Evolutionary conservation across 1,140 invertebrate species (phyloP), one percentile per base, ranked within the genome.

Genomic region (Phymastichus coffea): DNA sequence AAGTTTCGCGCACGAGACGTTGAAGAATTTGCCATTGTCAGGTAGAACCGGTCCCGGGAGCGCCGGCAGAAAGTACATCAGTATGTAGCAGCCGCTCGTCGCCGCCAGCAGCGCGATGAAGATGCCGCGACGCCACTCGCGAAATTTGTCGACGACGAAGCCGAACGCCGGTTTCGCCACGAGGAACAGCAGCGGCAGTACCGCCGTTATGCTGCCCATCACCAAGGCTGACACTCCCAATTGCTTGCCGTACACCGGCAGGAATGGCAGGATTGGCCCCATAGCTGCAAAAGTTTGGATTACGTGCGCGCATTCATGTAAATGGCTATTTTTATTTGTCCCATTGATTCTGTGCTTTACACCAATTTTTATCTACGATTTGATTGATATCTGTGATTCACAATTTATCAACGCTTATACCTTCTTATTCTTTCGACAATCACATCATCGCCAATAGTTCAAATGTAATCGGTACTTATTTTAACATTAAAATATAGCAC

Each of bases 261-360:
- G 72, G 68, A 88, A 90, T 0, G 89, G 89, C 23, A 91, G 72
- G 26, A 92, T 84, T 3, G 89, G 89, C 3, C 89, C 89, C 79
- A 90, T 84, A 2, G 88, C 90, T 91, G 72, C 22, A 81, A 57
- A 26, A 26, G 33, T 14, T 30, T 48, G 15, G 47, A 44, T n/a
- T n/a, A n/a, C n/a, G n/a, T n/a, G n/a, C 8, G 30, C 19, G 23
- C 43, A 19, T 46, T n/a, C n/a, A 57, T 37, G 22, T 30, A 14
- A 1, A 23, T 25, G 7, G 35, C 15, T 35, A 25, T 55, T 4
- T 28, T 19, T 53, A 30, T n/a, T 51, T 28, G n/a, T n/a, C n/a
- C n/a, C n/a, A n/a, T n/a, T n/a, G n/a, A n/a, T n/a, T n/a, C n/a
- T n/a, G n/a, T n/a, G n/a, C n/a, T n/a, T n/a, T n/a, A n/a, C n/a